These are phyloP conservation scores for Coptodon rendalli DNA, from an alignment of 2,113 vertebrate species.

Conservation along the genomic window DNA sequence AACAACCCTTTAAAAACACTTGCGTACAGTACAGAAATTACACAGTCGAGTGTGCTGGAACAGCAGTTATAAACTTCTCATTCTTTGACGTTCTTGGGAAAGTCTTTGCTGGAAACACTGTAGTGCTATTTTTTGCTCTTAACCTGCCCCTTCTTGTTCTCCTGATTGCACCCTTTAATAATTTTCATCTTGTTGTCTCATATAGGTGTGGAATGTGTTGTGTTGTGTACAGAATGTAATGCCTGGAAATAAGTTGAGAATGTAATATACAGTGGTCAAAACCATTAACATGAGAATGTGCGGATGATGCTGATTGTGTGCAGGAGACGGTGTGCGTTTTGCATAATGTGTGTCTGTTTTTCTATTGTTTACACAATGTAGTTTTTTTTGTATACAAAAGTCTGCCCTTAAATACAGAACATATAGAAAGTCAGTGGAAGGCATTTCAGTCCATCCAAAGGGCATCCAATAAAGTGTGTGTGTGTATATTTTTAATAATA, in stretches of 20 bases:
- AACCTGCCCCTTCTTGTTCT: not conserved
- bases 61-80: accelerated
- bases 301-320: not conserved
- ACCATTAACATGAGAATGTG: not conserved
- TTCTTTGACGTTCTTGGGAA: not conserved
- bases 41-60: accelerated
- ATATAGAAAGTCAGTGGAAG: not conserved
- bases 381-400: not conserved
- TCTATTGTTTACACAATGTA: not conserved
- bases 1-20: not conserved
- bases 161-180: slow-evolving; percentile 75
- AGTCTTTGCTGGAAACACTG: not conserved
- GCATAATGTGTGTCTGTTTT: not conserved
- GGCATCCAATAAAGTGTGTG: not conserved
- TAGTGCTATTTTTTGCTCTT: not conserved
- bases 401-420: not conserved
- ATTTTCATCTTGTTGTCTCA: slow-evolving; percentile 27
- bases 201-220: slow-evolving; percentile 25
- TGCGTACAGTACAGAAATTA: not conserved
- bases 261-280: not conserved
- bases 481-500: not conserved
- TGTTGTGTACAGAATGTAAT: not conserved
- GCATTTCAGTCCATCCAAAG: not conserved
- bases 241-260: not conserved
- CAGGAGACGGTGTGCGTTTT: not conserved